Evolutionary conservation across 2,888 invertebrate species (phyloP).

Genomic region (Caenorhabditis parvicauda): DNA sequence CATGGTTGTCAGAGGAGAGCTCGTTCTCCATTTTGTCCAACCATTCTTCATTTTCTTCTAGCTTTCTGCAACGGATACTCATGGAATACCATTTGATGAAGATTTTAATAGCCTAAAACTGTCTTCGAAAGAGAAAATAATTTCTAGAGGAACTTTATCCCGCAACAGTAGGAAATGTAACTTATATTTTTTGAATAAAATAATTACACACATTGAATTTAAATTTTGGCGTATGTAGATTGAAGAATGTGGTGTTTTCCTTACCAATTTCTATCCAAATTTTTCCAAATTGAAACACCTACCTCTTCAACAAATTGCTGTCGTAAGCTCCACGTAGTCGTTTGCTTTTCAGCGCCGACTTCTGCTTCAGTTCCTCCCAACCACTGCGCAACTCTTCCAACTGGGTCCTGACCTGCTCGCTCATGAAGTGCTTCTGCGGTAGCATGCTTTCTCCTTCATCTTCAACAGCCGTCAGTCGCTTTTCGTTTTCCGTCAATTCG

Average conservation of each 20-base stretch:
- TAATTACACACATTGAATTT: too few species aligned
- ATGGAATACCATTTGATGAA: too few species aligned
- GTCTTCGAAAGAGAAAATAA: too few species aligned
- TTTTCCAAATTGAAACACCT: too few species aligned
- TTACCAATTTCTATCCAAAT: too few species aligned
- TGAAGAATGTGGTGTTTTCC: too few species aligned
- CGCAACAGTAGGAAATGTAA: too few species aligned
- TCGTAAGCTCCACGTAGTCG: constrained; percentile 57
- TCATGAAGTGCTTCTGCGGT: constrained; percentile 82
- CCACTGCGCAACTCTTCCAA: constrained; percentile 81
- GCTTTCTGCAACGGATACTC: too few species aligned
- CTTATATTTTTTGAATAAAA: too few species aligned
- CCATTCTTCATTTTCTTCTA: constrained; percentile 82
- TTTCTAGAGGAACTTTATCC: too few species aligned
- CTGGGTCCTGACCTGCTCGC: constrained; percentile 73
- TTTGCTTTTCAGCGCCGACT: constrained; percentile 73
- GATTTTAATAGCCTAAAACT: too few species aligned
- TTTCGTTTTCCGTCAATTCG: constrained; percentile 83
- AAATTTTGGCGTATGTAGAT: too few species aligned
- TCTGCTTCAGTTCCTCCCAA: constrained; percentile 79
- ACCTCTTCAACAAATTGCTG: constrained; percentile 44
- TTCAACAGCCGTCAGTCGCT: constrained; percentile 46
- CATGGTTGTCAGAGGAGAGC: constrained; percentile 76
- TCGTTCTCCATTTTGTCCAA: constrained; percentile 70
- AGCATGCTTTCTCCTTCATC: constrained; percentile 67